phyloP scores from a whole-genome alignment of 2,888 invertebrate genomes.

The Heteropelma amictum region DNA sequence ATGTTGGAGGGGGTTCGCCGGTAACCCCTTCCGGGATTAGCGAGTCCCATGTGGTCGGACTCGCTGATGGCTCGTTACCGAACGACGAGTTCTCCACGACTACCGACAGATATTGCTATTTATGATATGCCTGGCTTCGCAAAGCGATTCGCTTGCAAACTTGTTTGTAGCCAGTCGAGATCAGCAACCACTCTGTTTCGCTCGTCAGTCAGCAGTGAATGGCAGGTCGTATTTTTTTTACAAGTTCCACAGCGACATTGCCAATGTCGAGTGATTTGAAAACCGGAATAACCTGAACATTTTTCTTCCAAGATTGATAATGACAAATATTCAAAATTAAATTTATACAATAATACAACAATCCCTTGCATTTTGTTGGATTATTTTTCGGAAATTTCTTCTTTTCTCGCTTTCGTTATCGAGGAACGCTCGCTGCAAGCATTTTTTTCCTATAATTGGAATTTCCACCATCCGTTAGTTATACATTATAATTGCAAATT shows the following conservation, averaged over 20 bases:
- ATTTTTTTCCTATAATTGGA: not conserved
- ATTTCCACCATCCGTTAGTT: constrained; percentile 13
- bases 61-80: constrained; percentile 76
- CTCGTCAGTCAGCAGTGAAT: constrained; percentile 23
- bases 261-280: not conserved
- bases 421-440: not conserved
- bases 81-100: constrained; percentile 70
- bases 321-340: no score
- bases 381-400: no score
- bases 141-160: constrained; percentile 57
- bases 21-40: constrained; percentile 74
- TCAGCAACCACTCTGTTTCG: constrained; percentile 30
- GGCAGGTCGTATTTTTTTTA: constrained; percentile 5
- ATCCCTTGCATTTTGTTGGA: no score
- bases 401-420: not conserved
- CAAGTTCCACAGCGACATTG: not conserved
- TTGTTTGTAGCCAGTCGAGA: constrained; percentile 35
- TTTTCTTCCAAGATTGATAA: not conserved
- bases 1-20: constrained; percentile 31
- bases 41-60: constrained; percentile 75
- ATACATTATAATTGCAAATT: constrained; percentile 39
- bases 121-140: constrained; percentile 64
- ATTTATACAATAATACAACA: no score
- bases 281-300: not conserved
- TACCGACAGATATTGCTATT: constrained; percentile 76